Evolutionary conservation across 1,140 invertebrate genomes (phyloP).

Genomic region (Drosophila pseudoananassae): DNA sequence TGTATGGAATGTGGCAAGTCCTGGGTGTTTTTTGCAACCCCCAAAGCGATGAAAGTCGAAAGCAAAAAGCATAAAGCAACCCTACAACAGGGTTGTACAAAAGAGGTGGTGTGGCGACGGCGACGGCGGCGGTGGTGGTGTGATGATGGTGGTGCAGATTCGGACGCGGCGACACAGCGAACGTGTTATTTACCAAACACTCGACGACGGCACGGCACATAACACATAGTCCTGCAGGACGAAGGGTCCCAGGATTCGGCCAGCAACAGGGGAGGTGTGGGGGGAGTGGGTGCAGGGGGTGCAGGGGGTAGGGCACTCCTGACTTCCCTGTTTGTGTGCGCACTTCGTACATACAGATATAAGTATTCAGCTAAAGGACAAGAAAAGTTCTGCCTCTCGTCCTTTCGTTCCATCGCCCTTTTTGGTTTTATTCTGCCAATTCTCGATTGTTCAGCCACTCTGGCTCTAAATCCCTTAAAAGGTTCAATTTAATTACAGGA

Average conservation of each 20-base stretch:
- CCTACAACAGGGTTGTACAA: neutral
- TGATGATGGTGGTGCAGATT: conserved; percentile 49
- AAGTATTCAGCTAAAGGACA: too few relatives aligned
- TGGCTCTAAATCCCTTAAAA: neutral
- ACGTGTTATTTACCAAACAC: conserved; percentile 82
- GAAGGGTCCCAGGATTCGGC: too few relatives aligned
- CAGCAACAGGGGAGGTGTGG: too few relatives aligned
- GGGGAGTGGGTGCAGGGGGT: too few relatives aligned
- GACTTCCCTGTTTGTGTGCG: too few relatives aligned
- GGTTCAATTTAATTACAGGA: conserved; percentile 1
- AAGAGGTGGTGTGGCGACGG: neutral
- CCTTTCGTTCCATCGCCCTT: neutral
- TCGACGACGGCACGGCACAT: conserved; percentile 72
- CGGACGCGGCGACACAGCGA: conserved; percentile 73
- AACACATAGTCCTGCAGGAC: conserved; percentile 55
- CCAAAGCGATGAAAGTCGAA: conserved; percentile 35
- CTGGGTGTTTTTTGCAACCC: conserved; percentile 57
- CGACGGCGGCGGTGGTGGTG: conserved; percentile 26
- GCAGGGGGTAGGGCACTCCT: too few relatives aligned
- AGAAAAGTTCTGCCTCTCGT: neutral
- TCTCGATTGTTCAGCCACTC: neutral
- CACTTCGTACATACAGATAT: too few relatives aligned
- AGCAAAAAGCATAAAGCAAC: conserved; percentile 30
- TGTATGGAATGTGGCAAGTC: neutral
- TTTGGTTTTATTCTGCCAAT: neutral